phyloP scores from a whole-genome alignment of 2,113 vertebrate genomes.

The Oreotrochilus melanogaster region DNA sequence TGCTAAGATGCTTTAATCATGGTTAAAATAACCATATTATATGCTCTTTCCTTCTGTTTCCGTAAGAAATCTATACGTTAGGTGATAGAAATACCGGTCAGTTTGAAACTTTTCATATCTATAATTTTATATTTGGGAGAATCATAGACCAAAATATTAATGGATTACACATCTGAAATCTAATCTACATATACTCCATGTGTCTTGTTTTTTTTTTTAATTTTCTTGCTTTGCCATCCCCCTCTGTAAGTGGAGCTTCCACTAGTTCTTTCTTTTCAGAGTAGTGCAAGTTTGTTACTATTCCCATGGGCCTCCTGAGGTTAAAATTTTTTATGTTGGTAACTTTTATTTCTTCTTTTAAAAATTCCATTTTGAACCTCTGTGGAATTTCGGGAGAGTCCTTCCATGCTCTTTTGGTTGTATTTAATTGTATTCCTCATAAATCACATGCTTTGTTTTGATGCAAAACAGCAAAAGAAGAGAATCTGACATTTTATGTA shows the following conservation, averaged over 20 bases:
- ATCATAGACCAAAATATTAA: background rate
- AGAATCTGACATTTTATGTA: constrained; percentile 62
- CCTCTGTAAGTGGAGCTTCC: background rate
- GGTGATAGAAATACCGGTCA: background rate
- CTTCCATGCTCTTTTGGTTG: constrained; percentile 35
- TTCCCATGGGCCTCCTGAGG: background rate
- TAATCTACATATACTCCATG: background rate
- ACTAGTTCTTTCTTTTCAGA: constrained; percentile 1
- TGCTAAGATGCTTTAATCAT: too few species aligned
- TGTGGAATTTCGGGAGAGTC: constrained; percentile 46
- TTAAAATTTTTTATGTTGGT: background rate
- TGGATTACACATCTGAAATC: background rate
- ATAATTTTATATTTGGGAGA: background rate
- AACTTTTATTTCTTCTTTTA: constrained; percentile 40
- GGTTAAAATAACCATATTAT: too few species aligned
- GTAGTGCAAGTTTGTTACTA: background rate
- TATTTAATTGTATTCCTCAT: constrained; percentile 60
- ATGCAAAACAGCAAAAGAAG: constrained; percentile 51
- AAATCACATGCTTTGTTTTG: constrained; percentile 66
- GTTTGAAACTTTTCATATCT: background rate
- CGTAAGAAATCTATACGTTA: background rate
- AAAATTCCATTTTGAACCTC: constrained; percentile 27
- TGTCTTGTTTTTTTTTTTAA: background rate
- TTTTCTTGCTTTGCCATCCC: background rate
- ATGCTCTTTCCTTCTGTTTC: background rate